Percentiles rank a stretch among this genome's conserved stretches.
Conservation (phyloP, 2,888 invertebrate genomes). For the Drosophila prolongata region DNA sequence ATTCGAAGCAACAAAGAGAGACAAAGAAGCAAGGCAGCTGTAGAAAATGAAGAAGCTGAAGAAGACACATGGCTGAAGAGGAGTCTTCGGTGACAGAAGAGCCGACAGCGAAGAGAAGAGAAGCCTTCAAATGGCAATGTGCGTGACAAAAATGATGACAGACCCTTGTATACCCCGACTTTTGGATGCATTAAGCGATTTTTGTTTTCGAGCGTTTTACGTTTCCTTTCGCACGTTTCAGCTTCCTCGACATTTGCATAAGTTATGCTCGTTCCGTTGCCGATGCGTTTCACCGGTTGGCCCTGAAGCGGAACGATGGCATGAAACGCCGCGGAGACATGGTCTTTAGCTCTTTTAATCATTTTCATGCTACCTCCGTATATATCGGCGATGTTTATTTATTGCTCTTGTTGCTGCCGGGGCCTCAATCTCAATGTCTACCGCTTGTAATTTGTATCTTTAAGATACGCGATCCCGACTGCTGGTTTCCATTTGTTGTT, state of each 20-base stretch:
- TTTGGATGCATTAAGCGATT: conserved; percentile 19
- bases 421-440: conserved; percentile 78
- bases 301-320: conserved; percentile 60
- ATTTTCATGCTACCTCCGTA: conserved; percentile 73
- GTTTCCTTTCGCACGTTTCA: conserved; percentile 21
- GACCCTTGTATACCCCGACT: conserved; percentile 3
- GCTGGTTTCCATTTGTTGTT: conserved; percentile 27
- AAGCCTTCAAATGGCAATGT: conserved; percentile 67
- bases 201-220: conserved; percentile 2
- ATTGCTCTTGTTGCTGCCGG: conserved; percentile 64
- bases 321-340: conserved; percentile 56
- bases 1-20: conserved; percentile 21
- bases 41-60: conserved; percentile 40
- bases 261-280: conserved; percentile 14
- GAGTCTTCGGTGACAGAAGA: conserved; percentile 25
- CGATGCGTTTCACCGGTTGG: conserved; percentile 49
- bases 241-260: conserved; percentile 37
- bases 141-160: conserved; percentile 81
- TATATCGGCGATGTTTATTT: conserved; percentile 63
- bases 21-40: conserved; percentile 33
- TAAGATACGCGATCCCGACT: conserved; percentile 62
- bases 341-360: conserved; percentile 78
- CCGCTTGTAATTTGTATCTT: conserved; percentile 78
- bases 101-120: conserved; percentile 27
- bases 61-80: conserved; percentile 20